Base-by-base conservation (phyloP, 2,888 invertebrate species). In the Caenorhabditis doughertyi region DNA sequence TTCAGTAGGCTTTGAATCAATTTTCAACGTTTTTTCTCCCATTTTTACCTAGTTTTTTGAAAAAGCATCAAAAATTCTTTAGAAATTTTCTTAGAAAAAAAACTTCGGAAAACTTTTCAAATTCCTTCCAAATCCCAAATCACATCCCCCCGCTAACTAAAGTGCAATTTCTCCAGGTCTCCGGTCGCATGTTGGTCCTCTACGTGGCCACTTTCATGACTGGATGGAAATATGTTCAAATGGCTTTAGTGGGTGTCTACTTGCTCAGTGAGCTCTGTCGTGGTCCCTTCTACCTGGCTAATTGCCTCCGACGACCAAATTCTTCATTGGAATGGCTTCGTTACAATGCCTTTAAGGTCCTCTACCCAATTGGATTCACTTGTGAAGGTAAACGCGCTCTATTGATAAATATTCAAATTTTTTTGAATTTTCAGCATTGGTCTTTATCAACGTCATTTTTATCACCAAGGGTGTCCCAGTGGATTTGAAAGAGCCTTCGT, bases 331-430 rank as follows among this genome's bases (percentile, higher is more conserved):
- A 96, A 0, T 98, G 97, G 97, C 93, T 97, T 2, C 94, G 98
- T 16, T 97, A 98, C 92, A 95, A 96, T 0, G 94, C 96, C 71
- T 98, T 97, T 97, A 96, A 97, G 85, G 95, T 96, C 0, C 93
- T 97, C 0, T 98, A 97, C 92, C 98, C 98, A 0, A 92, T 97
- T 53, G 97, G 97, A 9, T 95, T 97, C 88, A 91, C 96, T 0
- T 95, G 95, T 90, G 97, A 98, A 93, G 95, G 96, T 93, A 60
- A 55, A n/a, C n/a, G n/a, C 21, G 47, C 64, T 29, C n/a, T 64
- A 16, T 42, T 11, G 11, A 25, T 16, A 18, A 49, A 16, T 5
- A 16, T n/a, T 3, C 21, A 35, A 35, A 35, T 16, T 53, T 39
- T 9, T 35, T 42, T 32, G 32, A 4, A 32, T 32, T 72, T 62